Evolutionary conservation across 1,140 invertebrate genomes (phyloP).

Genomic region (Procambarus clarkii): DNA sequence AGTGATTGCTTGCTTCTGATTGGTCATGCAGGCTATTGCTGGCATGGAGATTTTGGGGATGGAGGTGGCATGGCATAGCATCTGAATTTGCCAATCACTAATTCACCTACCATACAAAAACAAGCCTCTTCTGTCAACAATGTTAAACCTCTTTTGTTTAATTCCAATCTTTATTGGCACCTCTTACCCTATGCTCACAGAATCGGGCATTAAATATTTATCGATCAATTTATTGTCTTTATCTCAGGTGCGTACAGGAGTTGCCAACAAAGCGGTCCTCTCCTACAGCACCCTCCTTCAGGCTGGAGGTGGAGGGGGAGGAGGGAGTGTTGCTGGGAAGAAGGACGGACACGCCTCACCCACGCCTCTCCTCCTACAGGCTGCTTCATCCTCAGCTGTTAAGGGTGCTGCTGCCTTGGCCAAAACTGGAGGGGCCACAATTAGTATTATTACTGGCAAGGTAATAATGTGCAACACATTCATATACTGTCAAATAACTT

Average conservation of each 20-base stretch:
- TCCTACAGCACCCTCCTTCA: slow-evolving; percentile 57
- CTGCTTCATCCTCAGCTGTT: slow-evolving; percentile 28
- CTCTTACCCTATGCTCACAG: too few relatives aligned
- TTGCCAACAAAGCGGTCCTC: slow-evolving; percentile 54
- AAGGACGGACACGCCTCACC: slow-evolving; percentile 31
- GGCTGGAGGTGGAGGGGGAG: slow-evolving; percentile 34
- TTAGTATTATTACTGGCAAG: slow-evolving; percentile 65
- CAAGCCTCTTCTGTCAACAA: too few relatives aligned
- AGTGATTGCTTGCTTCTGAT: too few relatives aligned
- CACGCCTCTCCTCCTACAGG: slow-evolving; percentile 37
- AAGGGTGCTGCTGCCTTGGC: slow-evolving; percentile 38
- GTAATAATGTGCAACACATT: not conserved
- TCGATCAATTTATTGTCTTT: not conserved
- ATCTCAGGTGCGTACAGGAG: slow-evolving; percentile 48
- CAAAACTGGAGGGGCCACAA: slow-evolving; percentile 38
- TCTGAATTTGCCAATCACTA: too few relatives aligned
- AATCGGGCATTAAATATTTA: too few relatives aligned
- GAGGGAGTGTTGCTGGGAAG: slow-evolving; percentile 11
- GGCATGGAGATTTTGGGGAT: too few relatives aligned
- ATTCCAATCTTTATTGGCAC: too few relatives aligned
- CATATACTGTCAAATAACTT: too few relatives aligned
- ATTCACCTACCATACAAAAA: not conserved
- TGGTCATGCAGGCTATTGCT: too few relatives aligned
- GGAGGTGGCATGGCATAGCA: too few relatives aligned
- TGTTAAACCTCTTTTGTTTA: too few relatives aligned